Base-by-base conservation (phyloP, 2,113 vertebrate genomes). In the Serinus canaria region DNA sequence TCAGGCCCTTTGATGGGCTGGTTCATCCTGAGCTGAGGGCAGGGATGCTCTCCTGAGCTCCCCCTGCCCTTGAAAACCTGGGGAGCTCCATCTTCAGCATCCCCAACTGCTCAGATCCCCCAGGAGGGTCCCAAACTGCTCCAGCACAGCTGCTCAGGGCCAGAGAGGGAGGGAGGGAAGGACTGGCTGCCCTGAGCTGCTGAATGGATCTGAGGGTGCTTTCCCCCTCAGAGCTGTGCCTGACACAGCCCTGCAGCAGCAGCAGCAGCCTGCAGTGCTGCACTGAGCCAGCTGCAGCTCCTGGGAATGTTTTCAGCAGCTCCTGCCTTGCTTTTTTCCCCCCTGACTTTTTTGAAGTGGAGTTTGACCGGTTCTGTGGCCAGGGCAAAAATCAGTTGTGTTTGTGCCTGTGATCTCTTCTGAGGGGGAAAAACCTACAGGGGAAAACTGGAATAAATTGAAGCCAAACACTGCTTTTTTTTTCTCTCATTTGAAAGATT, bases 31-130 rank as follows among this genome's bases (percentile, higher is more conserved):
- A 2, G 50, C 2, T 10, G 30, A 43, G 59, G 16, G 7, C 22
- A 27, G 46, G 50, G 24, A n/a, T 14, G 33, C 13, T 28, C 33
- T 35, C 9, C 6, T 10, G 33, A 58, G 55, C 22, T 31, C 13
- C 9, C 16, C 41, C 22, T 59, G 7, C n/a, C 56, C 4, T 3
- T 24, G 15, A 15, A 16, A 16, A 59, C 5, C 13, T 16, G 28
- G 35, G 17, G 13, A 72, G 14, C 1, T 13, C 14, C 52, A 55
- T 30, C 8, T 25, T 69, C 19, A 0, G 3, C 17, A 3, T 7
- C 41, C 46, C 22, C 12, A 11, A 17, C 59, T 73, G 59, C 44
- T 31, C 11, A 18, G 7, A 5, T 5, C 24, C 11, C 33, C 0
- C 3, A 16, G 33, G 44, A 28, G 50, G 50, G 16, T 28, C 50